Conservation (phyloP, 1,140 invertebrate species). For the Luehdorfia chinensis region DNA sequence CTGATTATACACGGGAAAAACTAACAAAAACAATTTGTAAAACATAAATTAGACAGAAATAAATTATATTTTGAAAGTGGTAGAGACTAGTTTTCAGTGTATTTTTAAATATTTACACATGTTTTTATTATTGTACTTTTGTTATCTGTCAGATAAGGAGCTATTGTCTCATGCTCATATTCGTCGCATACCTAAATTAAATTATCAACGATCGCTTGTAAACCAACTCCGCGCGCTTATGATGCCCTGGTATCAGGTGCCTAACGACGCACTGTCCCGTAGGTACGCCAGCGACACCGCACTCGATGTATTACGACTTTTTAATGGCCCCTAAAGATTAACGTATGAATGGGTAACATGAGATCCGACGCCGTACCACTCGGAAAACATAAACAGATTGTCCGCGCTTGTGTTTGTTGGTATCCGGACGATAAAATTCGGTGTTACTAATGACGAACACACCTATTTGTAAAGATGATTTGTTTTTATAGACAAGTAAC, state of each 20-base stretch:
- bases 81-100: no score
- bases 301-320: conserved; percentile 59
- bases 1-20: no score
- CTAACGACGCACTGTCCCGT: conserved; percentile 73
- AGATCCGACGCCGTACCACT: conserved; percentile 50
- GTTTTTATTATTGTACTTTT: no score
- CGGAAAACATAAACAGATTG: conserved; percentile 65
- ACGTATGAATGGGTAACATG: conserved; percentile 72
- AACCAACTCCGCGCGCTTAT: conserved; percentile 52
- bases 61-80: no score
- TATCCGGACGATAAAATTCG: conserved; percentile 33
- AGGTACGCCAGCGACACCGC: conserved; percentile 52
- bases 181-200: conserved; percentile 43
- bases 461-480: neutral
- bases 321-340: conserved; percentile 70
- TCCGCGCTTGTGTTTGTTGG: conserved; percentile 41
- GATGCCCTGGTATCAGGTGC: conserved; percentile 66
- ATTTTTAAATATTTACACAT: no score
- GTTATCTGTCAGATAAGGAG: neutral
- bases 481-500: no score
- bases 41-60: no score
- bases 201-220: conserved; percentile 42
- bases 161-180: conserved; percentile 1
- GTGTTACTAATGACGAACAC: conserved; percentile 21
- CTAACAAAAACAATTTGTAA: no score